Percentiles rank a stretch among this genome's conserved stretches.
Conservation (phyloP, 2,888 invertebrate species). For the Eucera pruinosa region DNA sequence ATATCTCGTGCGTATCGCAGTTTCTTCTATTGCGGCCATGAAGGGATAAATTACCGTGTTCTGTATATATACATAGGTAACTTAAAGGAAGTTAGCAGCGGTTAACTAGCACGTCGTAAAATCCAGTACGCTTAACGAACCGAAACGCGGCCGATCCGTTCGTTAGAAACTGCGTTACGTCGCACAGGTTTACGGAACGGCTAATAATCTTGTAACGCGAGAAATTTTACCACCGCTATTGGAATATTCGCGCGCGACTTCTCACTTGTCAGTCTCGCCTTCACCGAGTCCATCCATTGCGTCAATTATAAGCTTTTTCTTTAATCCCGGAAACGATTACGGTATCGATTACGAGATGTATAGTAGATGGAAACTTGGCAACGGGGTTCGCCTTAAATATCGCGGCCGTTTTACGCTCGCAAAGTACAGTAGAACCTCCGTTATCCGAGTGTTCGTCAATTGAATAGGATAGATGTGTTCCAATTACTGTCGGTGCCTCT, state of each 20-base stretch:
- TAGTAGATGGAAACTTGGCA: slow-evolving; percentile 21
- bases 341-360: slow-evolving; percentile 38
- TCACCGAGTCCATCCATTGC: slow-evolving; percentile 10
- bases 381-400: slow-evolving; percentile 29
- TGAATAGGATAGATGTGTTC: too few species aligned
- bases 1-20: too few species aligned
- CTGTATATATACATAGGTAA: too few species aligned
- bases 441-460: too few species aligned
- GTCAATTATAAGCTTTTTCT: slow-evolving; percentile 16
- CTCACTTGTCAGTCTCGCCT: slow-evolving; percentile 24
- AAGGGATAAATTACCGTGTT: too few species aligned
- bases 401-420: too few species aligned
- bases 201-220: not conserved
- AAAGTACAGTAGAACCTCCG: too few species aligned
- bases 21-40: too few species aligned
- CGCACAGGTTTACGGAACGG: not conserved
- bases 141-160: not conserved
- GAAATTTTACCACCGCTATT: slow-evolving; percentile 1
- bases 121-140: not conserved
- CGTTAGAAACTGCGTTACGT: not conserved
- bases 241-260: not conserved
- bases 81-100: not conserved
- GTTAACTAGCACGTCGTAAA: not conserved
- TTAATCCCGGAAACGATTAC: slow-evolving; percentile 30
- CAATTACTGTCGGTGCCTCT: too few species aligned